Base-by-base conservation (phyloP, 2,888 invertebrate genomes). In the Pecten maximus region DNA sequence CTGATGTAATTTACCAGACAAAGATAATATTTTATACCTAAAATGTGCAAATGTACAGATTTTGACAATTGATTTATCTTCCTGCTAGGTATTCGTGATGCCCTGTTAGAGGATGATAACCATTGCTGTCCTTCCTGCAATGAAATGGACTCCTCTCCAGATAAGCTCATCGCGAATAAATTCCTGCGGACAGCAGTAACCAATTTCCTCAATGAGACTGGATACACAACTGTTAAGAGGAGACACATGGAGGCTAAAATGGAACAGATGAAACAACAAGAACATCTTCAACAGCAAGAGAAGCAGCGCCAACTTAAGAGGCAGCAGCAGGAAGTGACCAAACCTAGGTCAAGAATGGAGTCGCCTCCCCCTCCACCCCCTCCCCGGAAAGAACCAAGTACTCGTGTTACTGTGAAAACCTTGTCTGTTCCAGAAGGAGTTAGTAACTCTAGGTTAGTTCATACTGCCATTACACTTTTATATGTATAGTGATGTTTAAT, bases 81-180 rank as follows among this genome's bases (percentile, higher is more conserved):
- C 35, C 86, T 90, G 94, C 6, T 95, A 98, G 98, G 98, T 97
- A 98, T 99, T 91, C 98, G 99, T 93, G 98, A 98, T 92, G 98
- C 98, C 88, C 97, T 99, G 88, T 96, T 99, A 90, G 99, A 99
- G 96, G 98, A 99, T 0, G 99, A 99, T 95, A 99, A 99, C 92
- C 99, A 99, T 95, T 98, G 99, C 96, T 99, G 99, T 97, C 99
- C 99, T 0, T 98, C 98, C 95, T 99, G 99, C 96, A 98, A 98
- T 91, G 99, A 99, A 96, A 98, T 98, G 95, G 99, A 98, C 95
- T 98, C 99, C 88, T 98, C 99, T 0, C 99, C 99, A 0, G 98
- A 98, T 88, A 98, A 98, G 0, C 97, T 99, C 87, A 99, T 99
- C 94, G 99, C 99, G 2, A 99, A 99, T 96, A 98, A 95, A 94